Conservation (phyloP, 2,797 vertebrate genomes). For the Odontamblyopus rebecca region DNA sequence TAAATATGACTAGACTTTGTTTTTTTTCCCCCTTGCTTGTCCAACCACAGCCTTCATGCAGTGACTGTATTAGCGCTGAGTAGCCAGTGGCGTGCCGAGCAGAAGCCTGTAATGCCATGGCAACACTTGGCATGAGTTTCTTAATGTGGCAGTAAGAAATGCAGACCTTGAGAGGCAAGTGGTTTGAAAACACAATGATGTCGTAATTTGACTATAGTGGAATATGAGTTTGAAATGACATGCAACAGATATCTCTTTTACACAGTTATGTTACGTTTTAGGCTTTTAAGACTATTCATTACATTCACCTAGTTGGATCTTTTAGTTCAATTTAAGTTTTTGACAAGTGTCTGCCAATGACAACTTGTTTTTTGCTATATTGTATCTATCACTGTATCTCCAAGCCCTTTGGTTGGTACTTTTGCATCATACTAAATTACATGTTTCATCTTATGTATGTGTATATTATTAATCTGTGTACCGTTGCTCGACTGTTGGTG, state of each 20-base stretch:
- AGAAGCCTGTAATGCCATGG: slow-evolving; percentile 62
- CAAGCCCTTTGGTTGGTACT: neutral
- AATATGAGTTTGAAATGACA: slow-evolving; percentile 37
- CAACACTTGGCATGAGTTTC: slow-evolving; percentile 69
- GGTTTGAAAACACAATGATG: slow-evolving; percentile 60
- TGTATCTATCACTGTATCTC: too few relatives aligned
- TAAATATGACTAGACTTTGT: slow-evolving; percentile 46
- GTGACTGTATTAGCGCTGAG: slow-evolving; percentile 64
- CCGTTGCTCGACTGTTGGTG: slow-evolving; percentile 99
- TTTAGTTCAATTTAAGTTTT: neutral
- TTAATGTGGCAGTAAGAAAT: slow-evolving; percentile 63
- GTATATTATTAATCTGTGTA: slow-evolving; percentile 77
- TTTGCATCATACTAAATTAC: neutral
- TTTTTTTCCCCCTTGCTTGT: slow-evolving; percentile 50
- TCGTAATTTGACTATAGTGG: neutral
- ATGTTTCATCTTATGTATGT: slow-evolving; percentile 17
- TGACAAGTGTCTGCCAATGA: too few relatives aligned
- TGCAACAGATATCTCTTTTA: slow-evolving; percentile 16
- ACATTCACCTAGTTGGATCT: neutral
- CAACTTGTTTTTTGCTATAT: too few relatives aligned
- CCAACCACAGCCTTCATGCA: slow-evolving; percentile 67
- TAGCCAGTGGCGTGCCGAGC: slow-evolving; percentile 61
- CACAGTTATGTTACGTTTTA: slow-evolving; percentile 1
- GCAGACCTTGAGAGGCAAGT: slow-evolving; percentile 60
- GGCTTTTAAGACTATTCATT: slow-evolving; percentile 2